A percentile compares a stretch with the other conserved stretches of the same genome.
Evolutionary conservation across 2,797 vertebrate species (phyloP).

Genomic region (Neopelma chrysocephalum): DNA sequence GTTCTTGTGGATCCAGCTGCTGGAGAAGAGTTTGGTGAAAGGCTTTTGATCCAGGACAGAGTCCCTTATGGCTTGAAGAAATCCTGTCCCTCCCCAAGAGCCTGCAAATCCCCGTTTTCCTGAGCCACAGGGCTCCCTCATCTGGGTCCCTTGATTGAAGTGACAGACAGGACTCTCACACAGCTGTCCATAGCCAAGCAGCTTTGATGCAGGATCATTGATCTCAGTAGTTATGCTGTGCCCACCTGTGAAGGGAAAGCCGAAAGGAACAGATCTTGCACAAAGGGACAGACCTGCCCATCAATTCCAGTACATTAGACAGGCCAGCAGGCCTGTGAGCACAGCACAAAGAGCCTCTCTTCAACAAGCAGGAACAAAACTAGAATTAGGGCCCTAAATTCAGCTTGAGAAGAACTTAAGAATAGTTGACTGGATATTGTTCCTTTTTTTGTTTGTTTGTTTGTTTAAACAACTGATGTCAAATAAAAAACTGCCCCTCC

Average conservation of each 20-base stretch:
- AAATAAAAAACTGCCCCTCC: not conserved
- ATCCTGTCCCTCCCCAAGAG: not conserved
- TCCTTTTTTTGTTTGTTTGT: not conserved
- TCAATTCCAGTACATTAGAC: not conserved
- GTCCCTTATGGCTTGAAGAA: not conserved
- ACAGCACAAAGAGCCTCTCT: not conserved
- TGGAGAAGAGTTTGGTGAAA: not conserved
- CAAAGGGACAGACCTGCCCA: not conserved
- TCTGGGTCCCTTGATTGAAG: not conserved
- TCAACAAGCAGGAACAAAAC: not conserved
- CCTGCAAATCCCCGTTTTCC: not conserved
- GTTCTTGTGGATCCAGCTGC: not conserved
- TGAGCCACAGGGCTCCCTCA: not conserved
- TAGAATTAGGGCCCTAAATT: not conserved
- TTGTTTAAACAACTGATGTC: not conserved
- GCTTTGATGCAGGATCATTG: not conserved
- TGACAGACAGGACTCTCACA: not conserved
- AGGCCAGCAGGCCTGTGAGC: not conserved
- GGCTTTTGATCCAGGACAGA: not conserved
- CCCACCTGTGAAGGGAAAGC: not conserved
- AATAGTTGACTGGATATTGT: not conserved
- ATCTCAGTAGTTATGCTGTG: not conserved
- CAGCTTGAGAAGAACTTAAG: not conserved
- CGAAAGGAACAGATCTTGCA: not conserved
- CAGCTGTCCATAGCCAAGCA: fast-evolving